Conservation (phyloP, 2,797 vertebrate genomes). For the Urocyon cinereoargenteus region DNA sequence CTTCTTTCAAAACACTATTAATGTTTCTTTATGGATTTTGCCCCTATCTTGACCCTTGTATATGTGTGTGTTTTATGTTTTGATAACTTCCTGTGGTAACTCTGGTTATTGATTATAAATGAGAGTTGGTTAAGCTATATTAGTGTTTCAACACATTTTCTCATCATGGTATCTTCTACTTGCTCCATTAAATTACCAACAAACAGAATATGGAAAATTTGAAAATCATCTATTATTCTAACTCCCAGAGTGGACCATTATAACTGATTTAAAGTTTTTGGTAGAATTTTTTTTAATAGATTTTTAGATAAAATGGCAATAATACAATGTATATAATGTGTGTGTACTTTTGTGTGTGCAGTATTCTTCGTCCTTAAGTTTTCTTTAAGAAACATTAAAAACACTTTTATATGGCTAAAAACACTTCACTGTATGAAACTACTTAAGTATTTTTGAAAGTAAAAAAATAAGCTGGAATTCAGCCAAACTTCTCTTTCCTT, state of each 20-base stretch:
- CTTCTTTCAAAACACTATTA: background rate
- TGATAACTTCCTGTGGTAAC: background rate
- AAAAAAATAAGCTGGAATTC: slow-evolving; percentile 60
- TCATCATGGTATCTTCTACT: background rate
- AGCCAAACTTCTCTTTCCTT: slow-evolving; percentile 40
- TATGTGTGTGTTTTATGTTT: background rate
- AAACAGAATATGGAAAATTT: slow-evolving; percentile 1
- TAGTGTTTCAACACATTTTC: slow-evolving; percentile 25
- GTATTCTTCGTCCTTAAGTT: slow-evolving; percentile 41
- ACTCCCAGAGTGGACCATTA: background rate
- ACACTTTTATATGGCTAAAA: slow-evolving; percentile 65
- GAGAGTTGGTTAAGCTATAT: background rate
- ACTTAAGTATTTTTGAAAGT: slow-evolving; percentile 49
- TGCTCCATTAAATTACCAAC: background rate
- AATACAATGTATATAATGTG: background rate
- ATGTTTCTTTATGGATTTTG: slow-evolving; percentile 10
- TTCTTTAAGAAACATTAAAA: background rate
- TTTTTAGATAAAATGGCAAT: background rate
- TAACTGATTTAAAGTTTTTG: slow-evolving; percentile 14
- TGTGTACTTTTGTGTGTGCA: background rate
- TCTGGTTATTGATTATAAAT: slow-evolving; percentile 35
- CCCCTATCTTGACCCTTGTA: background rate
- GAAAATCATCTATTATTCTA: background rate
- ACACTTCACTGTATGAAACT: slow-evolving; percentile 22
- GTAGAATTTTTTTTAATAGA: background rate